phyloP scores from a whole-genome alignment of 2,888 invertebrate genomes.

The Phymatocera aterrima region DNA sequence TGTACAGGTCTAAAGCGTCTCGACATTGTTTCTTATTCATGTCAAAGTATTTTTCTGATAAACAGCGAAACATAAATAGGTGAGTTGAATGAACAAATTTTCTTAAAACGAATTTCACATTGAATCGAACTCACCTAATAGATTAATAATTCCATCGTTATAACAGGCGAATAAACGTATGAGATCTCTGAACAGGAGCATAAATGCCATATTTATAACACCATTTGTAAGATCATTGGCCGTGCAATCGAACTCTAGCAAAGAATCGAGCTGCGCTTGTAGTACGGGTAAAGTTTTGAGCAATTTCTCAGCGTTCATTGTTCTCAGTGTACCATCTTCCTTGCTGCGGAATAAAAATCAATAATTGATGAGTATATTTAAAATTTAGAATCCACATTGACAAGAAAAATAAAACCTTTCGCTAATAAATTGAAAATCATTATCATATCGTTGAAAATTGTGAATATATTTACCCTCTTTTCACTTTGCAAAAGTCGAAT shows the following conservation, averaged over 20 bases:
- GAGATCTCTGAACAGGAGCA: conserved; percentile 98
- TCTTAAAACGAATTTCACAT: not conserved
- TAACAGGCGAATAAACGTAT: conserved; percentile 99
- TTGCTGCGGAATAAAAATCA: conserved; percentile 80
- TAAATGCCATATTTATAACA: conserved; percentile 99
- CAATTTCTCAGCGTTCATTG: conserved; percentile 98
- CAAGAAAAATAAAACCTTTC: not conserved
- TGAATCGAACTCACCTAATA: conserved; percentile 80
- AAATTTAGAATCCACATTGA: not conserved
- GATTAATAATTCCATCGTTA: conserved; percentile 99
- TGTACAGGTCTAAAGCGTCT: conserved; percentile 98
- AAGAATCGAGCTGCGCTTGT: conserved; percentile 95
- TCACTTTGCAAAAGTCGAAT: conserved; percentile 99
- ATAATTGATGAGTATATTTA: not conserved
- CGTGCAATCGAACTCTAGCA: conserved; percentile 98
- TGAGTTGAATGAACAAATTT: not conserved
- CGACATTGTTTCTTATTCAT: conserved; percentile 99
- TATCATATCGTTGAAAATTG: too few relatives aligned
- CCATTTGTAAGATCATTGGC: conserved; percentile 98
- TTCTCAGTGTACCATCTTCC: conserved; percentile 96
- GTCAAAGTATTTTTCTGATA: conserved; percentile 97
- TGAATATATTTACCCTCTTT: conserved; percentile 94
- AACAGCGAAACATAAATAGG: conserved; percentile 53
- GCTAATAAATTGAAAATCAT: not conserved
- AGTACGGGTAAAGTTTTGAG: conserved; percentile 97